A percentile compares a stretch with the other conserved stretches of the same genome.
phyloP scores from a whole-genome alignment of 2,113 vertebrate genomes.

The Ramphastos sulfuratus region DNA sequence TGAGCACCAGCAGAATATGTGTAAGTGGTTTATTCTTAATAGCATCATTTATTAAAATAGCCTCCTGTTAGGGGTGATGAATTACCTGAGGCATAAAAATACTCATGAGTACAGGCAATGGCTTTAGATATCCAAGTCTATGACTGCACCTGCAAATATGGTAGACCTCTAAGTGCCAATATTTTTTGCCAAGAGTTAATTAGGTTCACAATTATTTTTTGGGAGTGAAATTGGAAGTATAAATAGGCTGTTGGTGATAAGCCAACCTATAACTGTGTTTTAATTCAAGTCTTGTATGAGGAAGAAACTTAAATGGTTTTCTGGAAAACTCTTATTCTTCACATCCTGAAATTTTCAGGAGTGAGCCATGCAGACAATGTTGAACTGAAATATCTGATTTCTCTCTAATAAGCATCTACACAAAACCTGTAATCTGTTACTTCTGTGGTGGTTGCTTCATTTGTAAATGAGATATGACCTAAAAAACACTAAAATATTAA shows the following conservation, averaged over 20 bases:
- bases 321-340: neutral
- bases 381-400: neutral
- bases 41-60: constrained; percentile 58
- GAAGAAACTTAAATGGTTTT: neutral
- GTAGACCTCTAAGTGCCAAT: constrained; percentile 46
- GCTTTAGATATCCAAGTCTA: neutral
- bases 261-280: constrained; percentile 29
- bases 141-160: constrained; percentile 46
- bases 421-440: neutral
- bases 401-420: neutral
- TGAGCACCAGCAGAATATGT: constrained; percentile 40
- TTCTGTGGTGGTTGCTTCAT: neutral
- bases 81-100: constrained; percentile 52
- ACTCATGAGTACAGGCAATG: constrained; percentile 3
- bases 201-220: constrained; percentile 63
- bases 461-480: neutral
- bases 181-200: constrained; percentile 67
- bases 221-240: constrained; percentile 48
- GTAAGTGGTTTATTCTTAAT: constrained; percentile 56
- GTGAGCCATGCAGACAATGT: neutral
- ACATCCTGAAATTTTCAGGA: neutral
- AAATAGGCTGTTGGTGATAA: constrained; percentile 50
- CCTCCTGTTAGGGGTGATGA: constrained; percentile 54
- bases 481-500: neutral
- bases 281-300: neutral